Conservation (phyloP, 1,140 invertebrate species). For the Bombus picipes region DNA sequence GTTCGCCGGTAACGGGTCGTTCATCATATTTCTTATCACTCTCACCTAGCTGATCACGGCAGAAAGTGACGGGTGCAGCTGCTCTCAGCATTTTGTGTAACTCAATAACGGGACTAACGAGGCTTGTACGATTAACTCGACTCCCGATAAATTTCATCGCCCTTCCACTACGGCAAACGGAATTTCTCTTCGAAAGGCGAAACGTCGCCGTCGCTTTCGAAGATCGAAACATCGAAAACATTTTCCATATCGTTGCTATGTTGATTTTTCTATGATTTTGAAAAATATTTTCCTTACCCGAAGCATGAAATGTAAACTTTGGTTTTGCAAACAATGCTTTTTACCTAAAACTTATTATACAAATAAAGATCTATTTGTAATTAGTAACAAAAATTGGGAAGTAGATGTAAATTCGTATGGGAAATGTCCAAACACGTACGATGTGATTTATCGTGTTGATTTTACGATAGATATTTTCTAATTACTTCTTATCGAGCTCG, state of each 20-base stretch:
- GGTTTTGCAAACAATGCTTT: no score
- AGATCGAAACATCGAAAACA: not conserved
- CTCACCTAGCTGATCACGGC: conserved; percentile 57
- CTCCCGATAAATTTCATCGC: conserved; percentile 33
- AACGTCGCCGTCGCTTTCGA: not conserved
- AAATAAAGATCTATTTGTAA: no score
- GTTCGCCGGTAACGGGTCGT: conserved; percentile 57
- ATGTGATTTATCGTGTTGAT: not conserved
- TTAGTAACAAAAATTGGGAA: no score
- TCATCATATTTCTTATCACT: conserved; percentile 68
- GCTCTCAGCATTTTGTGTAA: conserved; percentile 65
- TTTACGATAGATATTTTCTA: not conserved
- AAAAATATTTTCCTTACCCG: no score
- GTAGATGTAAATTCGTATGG: not conserved
- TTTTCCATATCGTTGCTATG: not conserved
- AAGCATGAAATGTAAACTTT: no score
- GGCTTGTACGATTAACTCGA: conserved; percentile 45
- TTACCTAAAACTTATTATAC: no score
- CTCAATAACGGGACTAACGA: conserved; percentile 65
- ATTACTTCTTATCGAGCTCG: not conserved
- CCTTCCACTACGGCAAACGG: not conserved
- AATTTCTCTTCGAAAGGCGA: not conserved
- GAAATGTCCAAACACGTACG: not conserved
- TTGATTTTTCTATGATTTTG: not conserved
- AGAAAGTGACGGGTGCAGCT: conserved; percentile 64